Conservation (phyloP, 1,140 invertebrate genomes). For the Mamestra configurata region DNA sequence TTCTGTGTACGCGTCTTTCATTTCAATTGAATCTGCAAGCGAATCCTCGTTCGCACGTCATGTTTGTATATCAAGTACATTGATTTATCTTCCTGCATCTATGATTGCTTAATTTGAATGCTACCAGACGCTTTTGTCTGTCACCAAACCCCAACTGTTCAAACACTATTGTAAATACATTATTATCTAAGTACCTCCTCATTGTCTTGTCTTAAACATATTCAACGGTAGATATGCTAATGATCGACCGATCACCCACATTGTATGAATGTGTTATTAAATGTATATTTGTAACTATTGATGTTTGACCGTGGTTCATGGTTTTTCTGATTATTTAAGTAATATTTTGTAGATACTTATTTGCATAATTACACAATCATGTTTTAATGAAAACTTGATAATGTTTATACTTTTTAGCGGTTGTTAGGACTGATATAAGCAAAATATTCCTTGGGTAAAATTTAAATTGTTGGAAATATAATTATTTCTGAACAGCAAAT, state of each 20-base stretch:
- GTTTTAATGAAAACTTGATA: not conserved
- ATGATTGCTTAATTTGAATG: constrained; percentile 49
- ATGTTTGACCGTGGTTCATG: constrained; percentile 53
- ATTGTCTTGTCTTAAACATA: constrained; percentile 46
- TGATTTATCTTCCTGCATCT: constrained; percentile 23
- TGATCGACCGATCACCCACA: constrained; percentile 29
- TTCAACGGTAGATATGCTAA: constrained; percentile 48
- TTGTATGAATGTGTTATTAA: constrained; percentile 26
- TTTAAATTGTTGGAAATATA: too few species aligned
- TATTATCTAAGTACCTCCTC: constrained; percentile 35
- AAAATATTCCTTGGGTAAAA: not conserved
- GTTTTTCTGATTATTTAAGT: constrained; percentile 26
- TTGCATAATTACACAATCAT: constrained; percentile 22
- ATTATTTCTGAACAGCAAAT: not conserved
- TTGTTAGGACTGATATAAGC: not conserved
- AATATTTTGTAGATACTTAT: constrained; percentile 38
- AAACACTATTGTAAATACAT: constrained; percentile 38
- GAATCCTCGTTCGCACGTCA: not conserved
- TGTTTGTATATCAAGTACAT: not conserved
- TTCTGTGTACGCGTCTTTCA: not conserved
- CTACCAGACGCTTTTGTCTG: constrained; percentile 39
- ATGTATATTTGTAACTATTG: constrained; percentile 43
- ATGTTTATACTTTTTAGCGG: not conserved
- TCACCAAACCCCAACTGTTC: constrained; percentile 43
- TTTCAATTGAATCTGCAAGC: constrained; percentile 2